Base-by-base conservation (phyloP, 2,888 invertebrate species). In the Epinotia nisella region DNA sequence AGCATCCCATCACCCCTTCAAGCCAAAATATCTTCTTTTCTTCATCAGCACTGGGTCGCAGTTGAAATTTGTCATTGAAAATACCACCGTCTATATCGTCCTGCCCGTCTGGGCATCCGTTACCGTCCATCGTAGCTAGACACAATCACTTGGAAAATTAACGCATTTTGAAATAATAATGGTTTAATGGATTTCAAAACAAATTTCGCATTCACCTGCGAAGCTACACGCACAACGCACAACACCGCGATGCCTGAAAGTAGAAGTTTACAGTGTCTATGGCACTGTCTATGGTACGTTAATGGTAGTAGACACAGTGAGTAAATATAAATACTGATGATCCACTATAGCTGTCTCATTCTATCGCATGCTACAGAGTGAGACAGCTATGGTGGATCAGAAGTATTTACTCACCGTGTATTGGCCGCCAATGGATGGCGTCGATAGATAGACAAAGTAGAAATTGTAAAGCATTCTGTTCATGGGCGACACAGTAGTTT, bases 1-100 rank as follows among this genome's bases (percentile, higher is more conserved):
- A 95, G 84, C 99, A 99, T 1, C 98, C 97, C 78, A 98, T 93
- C 71, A 99, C 95, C 0, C 98, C 98, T 76, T 96, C 96, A 86
- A 97, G 95, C 97, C 97, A 97, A 73, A 78, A 96, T 51, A 77
- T 89, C 85, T 76, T 95, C 94, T 86, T 96, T 29, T 87, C 86
- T 29, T 82, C 72, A 55, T 82, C 82, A 35, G 56, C 68, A 59
- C 74, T 81, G 74, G 67, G 76, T 75, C 62, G 79, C 59, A 65
- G 76, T 76, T 80, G 78, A 56, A 78, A 77, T 29, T 77, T 78
- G 69, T 80, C 84, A 78, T 82, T 82, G 72, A 77, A 74, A 41
- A 76, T 76, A 21, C 76, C 73, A 64, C 76, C 77, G 74, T 76
- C 77, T n/a, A 74, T 71, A 71, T 80, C 79, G 59, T 80, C 79